Evolutionary conservation across 2,113 vertebrate genomes (phyloP).

Genomic region (Pteronura brasiliensis): DNA sequence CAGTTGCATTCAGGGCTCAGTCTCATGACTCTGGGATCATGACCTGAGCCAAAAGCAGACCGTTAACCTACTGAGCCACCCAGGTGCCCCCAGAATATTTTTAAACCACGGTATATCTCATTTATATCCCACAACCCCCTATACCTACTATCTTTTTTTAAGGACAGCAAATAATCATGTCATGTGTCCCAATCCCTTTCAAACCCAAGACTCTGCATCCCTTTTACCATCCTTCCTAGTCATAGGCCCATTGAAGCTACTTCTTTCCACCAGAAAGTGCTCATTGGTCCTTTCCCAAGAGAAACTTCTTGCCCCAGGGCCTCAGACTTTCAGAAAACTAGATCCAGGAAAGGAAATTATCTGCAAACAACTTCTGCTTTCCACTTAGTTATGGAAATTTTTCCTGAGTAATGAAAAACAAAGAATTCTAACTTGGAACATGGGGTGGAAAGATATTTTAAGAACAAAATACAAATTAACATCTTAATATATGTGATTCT

Average conservation of each 20-base stretch:
- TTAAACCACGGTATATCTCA: not conserved
- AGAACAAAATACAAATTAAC: not conserved
- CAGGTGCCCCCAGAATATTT: not conserved
- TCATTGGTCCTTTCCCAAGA: constrained; percentile 8
- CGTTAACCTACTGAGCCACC: not conserved
- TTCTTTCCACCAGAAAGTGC: not conserved
- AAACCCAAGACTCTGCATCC: not conserved
- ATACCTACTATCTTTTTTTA: not conserved
- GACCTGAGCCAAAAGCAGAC: not conserved
- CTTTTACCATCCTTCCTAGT: not conserved
- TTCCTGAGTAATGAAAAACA: not conserved
- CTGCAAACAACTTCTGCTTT: constrained; percentile 1
- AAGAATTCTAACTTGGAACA: not conserved
- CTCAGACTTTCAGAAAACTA: not conserved
- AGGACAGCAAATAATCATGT: not conserved
- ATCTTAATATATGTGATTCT: not conserved
- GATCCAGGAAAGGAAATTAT: not conserved
- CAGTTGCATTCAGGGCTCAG: not conserved
- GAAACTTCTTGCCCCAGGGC: not conserved
- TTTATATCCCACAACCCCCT: not conserved
- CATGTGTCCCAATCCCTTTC: not conserved
- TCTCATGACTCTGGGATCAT: not conserved
- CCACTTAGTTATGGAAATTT: not conserved
- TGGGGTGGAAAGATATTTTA: not conserved
- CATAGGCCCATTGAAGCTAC: not conserved